These are phyloP conservation scores for Apis dorsata DNA, from an alignment of 1,140 invertebrate genomes.

Conservation along the genomic window DNA sequence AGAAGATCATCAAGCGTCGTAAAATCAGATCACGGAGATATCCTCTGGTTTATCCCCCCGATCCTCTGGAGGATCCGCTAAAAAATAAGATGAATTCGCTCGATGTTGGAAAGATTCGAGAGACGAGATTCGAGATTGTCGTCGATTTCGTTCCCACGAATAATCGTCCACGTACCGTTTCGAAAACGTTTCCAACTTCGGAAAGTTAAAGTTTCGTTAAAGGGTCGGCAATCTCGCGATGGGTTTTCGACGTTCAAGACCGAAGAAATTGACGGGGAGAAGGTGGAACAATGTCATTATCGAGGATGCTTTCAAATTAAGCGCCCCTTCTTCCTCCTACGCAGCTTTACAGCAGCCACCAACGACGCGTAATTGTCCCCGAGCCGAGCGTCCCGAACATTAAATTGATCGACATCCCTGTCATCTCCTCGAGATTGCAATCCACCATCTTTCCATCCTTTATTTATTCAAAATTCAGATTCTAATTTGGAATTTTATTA, in stretches of 20 bases:
- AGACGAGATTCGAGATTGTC: not conserved
- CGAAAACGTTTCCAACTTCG: conserved; percentile 69
- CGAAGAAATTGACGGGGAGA: not conserved
- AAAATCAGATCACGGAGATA: not conserved
- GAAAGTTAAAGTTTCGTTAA: conserved; percentile 69
- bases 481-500: too few species aligned
- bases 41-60: not conserved
- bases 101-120: not conserved
- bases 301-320: conserved; percentile 73
- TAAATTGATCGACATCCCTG: conserved; percentile 50
- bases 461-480: not conserved
- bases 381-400: conserved; percentile 64
- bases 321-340: conserved; percentile 58
- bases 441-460: not conserved
- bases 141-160: not conserved
- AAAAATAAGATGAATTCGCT: not conserved
- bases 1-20: not conserved
- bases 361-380: conserved; percentile 64
- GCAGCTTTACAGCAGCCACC: conserved; percentile 64
- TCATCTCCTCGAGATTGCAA: conserved; percentile 39
- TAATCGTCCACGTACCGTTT: not conserved
- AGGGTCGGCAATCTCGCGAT: conserved; percentile 69
- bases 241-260: conserved; percentile 55
- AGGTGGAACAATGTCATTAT: conserved; percentile 69
- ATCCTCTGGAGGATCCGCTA: not conserved